Conservation (phyloP, 2,797 vertebrate species). For the Poecilia wingei region DNA sequence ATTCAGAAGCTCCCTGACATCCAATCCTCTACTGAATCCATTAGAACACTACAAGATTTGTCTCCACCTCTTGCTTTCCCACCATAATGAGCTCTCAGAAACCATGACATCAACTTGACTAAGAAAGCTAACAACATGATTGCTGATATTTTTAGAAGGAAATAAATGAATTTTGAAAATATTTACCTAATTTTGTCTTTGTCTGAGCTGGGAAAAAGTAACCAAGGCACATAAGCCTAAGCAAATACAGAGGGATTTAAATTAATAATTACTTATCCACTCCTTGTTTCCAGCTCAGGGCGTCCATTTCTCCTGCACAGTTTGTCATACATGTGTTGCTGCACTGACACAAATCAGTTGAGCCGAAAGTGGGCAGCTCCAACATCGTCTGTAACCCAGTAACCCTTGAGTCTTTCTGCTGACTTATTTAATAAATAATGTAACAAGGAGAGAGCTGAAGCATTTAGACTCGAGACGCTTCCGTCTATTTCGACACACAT, state of each 20-base stretch:
- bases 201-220: background rate
- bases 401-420: slow-evolving; percentile 58
- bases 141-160: background rate
- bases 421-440: slow-evolving; percentile 73
- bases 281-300: slow-evolving; percentile 1
- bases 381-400: slow-evolving; percentile 64
- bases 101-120: background rate
- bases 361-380: slow-evolving; percentile 41
- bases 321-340: slow-evolving; percentile 21
- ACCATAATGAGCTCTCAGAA: slow-evolving; percentile 7
- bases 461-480: slow-evolving; percentile 43
- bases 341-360: slow-evolving; percentile 24
- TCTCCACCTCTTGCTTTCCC: background rate
- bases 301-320: slow-evolving; percentile 26
- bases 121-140: background rate
- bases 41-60: slow-evolving; percentile 7
- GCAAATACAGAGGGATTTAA: slow-evolving; percentile 1
- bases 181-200: background rate
- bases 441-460: slow-evolving; percentile 51
- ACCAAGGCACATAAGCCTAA: background rate
- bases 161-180: background rate
- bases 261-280: slow-evolving; percentile 4
- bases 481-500: slow-evolving; percentile 50
- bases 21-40: slow-evolving; percentile 9
- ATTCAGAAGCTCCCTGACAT: slow-evolving; percentile 2